Percentiles rank a stretch among this genome's conserved stretches.
Evolutionary conservation across 1,140 invertebrate genomes (phyloP).

Genomic region (Hyphantria cunea): DNA sequence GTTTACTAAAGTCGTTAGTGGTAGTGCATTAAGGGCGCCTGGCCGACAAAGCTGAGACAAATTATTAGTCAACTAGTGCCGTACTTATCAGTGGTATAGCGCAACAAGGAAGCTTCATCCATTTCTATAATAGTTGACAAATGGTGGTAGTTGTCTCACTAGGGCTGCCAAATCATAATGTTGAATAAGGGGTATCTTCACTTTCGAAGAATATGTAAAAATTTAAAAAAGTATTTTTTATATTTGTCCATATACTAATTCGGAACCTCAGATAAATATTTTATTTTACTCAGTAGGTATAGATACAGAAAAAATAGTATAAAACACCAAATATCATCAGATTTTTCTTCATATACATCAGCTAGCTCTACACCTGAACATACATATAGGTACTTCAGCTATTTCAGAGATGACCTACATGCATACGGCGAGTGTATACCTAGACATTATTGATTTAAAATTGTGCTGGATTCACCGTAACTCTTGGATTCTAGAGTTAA

Average conservation of each 20-base stretch:
- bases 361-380: conserved; percentile 7
- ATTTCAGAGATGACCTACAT: conserved; percentile 28
- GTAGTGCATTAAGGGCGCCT: conserved; percentile 21
- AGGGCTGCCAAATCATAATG: no score
- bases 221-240: no score
- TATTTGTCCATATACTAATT: no score
- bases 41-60: conserved; percentile 18
- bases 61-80: neutral
- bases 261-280: no score
- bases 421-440: conserved; percentile 3
- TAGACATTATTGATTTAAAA: conserved; percentile 24
- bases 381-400: conserved; percentile 19
- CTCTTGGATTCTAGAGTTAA: neutral
- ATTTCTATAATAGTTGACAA: conserved; percentile 4
- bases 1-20: conserved; percentile 13
- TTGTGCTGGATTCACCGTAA: conserved; percentile 9
- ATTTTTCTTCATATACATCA: no score
- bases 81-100: conserved; percentile 19
- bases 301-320: no score
- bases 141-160: no score
- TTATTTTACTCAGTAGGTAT: no score
- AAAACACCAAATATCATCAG: no score
- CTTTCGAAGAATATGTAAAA: no score
- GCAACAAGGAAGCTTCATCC: conserved; percentile 20
- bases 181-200: no score